Conservation (phyloP, 2,888 invertebrate genomes). For the Arrhopalites spinosus region DNA sequence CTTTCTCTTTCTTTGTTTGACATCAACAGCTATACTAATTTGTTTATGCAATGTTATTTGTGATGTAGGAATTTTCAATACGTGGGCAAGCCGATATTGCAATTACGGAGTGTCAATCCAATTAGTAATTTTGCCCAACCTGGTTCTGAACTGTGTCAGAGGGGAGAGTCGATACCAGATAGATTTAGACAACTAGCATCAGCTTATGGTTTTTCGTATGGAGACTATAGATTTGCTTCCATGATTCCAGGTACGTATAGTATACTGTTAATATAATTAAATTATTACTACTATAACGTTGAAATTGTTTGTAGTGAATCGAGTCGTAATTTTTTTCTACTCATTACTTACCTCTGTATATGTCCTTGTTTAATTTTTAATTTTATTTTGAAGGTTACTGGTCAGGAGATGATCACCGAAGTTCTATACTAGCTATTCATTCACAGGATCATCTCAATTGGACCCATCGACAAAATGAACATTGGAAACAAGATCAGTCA, state of each 20-base stretch:
- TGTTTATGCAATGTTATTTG: background rate
- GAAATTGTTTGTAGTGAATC: no score
- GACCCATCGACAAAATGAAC: constrained; percentile 58
- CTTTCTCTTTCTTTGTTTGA: no score
- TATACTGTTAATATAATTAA: background rate
- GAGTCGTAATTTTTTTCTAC: background rate
- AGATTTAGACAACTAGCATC: constrained; percentile 64
- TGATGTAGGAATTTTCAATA: constrained; percentile 70
- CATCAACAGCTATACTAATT: no score
- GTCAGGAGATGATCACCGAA: constrained; percentile 79
- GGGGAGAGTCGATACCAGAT: constrained; percentile 49
- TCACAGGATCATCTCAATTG: constrained; percentile 67
- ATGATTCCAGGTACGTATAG: constrained; percentile 72
- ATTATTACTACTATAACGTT: background rate
- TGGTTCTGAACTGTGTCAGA: constrained; percentile 53
- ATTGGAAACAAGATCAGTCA: constrained; percentile 62
- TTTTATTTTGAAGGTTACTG: constrained; percentile 74
- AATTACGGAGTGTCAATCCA: constrained; percentile 72
- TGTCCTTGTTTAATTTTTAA: background rate
- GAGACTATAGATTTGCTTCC: constrained; percentile 68
- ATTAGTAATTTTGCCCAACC: constrained; percentile 66
- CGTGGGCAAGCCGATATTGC: constrained; percentile 69
- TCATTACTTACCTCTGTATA: background rate
- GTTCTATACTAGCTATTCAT: constrained; percentile 77
- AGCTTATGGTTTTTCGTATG: constrained; percentile 65